Evolutionary conservation across 1,140 invertebrate species (phyloP).

Genomic region (Bradysia coprophila): DNA sequence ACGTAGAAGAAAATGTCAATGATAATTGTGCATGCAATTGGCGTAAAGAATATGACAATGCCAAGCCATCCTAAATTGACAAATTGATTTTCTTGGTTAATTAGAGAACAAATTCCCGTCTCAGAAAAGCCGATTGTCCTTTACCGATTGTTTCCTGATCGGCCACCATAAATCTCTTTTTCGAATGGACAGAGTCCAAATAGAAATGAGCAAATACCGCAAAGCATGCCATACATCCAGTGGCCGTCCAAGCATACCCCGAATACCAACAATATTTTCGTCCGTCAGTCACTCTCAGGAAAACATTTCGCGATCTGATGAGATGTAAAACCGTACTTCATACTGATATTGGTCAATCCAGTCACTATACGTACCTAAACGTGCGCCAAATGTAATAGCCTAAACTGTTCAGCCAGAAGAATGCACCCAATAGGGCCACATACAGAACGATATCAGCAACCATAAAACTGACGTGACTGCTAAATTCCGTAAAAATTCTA

Average conservation of each 20-base stretch:
- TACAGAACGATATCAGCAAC: slow-evolving; percentile 54
- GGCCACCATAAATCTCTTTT: slow-evolving; percentile 26
- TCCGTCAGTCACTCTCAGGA: slow-evolving; percentile 60
- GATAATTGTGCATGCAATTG: slow-evolving; percentile 55
- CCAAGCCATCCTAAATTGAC: slow-evolving; percentile 51
- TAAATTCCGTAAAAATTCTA: slow-evolving; percentile 58
- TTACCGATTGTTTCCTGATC: slow-evolving; percentile 44
- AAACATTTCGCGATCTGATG: slow-evolving; percentile 67
- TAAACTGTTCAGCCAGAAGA: slow-evolving; percentile 68
- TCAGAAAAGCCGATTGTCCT: slow-evolving; percentile 1
- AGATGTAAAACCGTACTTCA: too few relatives aligned
- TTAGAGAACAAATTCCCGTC: too few relatives aligned
- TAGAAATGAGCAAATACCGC: slow-evolving; percentile 64
- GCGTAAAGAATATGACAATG: slow-evolving; percentile 59
- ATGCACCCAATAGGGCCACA: slow-evolving; percentile 50
- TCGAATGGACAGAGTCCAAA: slow-evolving; percentile 43
- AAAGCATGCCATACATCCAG: slow-evolving; percentile 41
- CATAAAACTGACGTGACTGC: slow-evolving; percentile 56
- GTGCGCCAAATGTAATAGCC: slow-evolving; percentile 76
- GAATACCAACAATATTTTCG: slow-evolving; percentile 74
- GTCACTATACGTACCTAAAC: slow-evolving; percentile 51
- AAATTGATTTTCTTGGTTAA: slow-evolving; percentile 11
- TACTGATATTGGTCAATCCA: neutral
- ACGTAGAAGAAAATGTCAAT: slow-evolving; percentile 60
- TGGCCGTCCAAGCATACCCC: slow-evolving; percentile 55